These are phyloP conservation scores for Myotis brandtii DNA, from an alignment of 2,113 vertebrate species.

Conservation along the genomic window DNA sequence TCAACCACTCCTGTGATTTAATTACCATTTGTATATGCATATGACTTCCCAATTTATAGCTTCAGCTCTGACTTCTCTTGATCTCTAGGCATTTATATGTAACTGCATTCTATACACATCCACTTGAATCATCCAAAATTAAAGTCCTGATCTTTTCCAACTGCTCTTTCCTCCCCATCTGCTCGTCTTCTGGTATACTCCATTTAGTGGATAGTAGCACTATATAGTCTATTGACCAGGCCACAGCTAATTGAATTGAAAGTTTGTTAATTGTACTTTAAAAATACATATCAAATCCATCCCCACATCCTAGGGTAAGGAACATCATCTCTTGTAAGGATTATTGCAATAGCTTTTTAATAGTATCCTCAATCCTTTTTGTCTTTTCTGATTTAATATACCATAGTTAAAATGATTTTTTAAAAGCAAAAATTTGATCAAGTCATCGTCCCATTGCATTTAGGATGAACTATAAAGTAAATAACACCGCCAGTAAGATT, in stretches of 20 bases:
- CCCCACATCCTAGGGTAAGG: not conserved
- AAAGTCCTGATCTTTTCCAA: not conserved
- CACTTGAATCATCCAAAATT: not conserved
- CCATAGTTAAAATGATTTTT: constrained; percentile 42
- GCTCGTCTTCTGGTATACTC: not conserved
- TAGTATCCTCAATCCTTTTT: not conserved
- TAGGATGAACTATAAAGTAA: constrained; percentile 48
- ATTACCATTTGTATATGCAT: not conserved
- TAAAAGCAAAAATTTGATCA: constrained; percentile 44
- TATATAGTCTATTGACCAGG: not conserved
- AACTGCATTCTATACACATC: not conserved
- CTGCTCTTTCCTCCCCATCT: not conserved
- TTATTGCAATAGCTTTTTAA: constrained; percentile 46
- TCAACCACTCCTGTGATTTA: not conserved
- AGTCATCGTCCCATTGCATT: constrained; percentile 6
- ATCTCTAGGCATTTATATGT: not conserved
- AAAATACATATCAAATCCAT: not conserved
- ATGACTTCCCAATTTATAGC: not conserved
- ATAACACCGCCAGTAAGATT: not conserved
- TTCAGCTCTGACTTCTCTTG: not conserved
- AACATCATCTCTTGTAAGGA: not conserved
- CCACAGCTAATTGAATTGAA: constrained; percentile 25
- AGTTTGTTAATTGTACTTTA: constrained; percentile 15
- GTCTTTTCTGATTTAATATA: constrained; percentile 23
- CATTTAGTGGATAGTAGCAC: not conserved